These are phyloP conservation scores for Trachelus stipa DNA, from an alignment of 2,888 invertebrate species.

Conservation along the genomic window DNA sequence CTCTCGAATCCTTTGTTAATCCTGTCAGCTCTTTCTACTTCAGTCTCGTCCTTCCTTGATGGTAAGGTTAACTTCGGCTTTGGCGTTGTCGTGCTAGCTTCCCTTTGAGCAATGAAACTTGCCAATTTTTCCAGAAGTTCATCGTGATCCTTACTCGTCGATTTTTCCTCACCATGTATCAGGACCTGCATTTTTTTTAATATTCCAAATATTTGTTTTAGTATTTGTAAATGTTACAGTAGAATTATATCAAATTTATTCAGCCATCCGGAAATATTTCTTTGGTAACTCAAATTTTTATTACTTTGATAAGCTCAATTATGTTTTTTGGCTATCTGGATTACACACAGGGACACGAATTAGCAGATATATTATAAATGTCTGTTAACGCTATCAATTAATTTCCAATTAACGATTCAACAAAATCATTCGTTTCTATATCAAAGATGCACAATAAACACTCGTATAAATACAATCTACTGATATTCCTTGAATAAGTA, in stretches of 20 bases:
- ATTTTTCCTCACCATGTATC: conserved; percentile 26
- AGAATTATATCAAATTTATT: not conserved
- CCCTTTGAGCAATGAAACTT: conserved; percentile 19
- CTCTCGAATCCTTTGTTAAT: conserved; percentile 67
- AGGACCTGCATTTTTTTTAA: conserved; percentile 3
- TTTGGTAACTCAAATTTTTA: not conserved
- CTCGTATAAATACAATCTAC: not conserved
- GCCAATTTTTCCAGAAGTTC: conserved; percentile 38
- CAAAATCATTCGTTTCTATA: not conserved
- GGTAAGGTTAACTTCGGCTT: conserved; percentile 37
- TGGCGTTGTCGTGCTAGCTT: not conserved
- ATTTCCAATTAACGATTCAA: not conserved
- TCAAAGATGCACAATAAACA: not conserved
- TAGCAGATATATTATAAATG: not conserved
- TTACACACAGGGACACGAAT: too few relatives aligned
- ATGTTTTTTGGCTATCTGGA: too few relatives aligned
- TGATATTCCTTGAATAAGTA: not conserved
- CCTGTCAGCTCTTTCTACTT: conserved; percentile 60
- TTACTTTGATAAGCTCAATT: not conserved
- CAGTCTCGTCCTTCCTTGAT: conserved; percentile 54
- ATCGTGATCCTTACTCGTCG: conserved; percentile 35
- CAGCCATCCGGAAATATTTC: not conserved
- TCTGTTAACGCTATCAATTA: not conserved
- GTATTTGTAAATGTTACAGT: not conserved
- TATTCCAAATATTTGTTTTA: not conserved